Base-by-base conservation (phyloP, 1,140 invertebrate species). In the Drosophila sturtevanti region DNA sequence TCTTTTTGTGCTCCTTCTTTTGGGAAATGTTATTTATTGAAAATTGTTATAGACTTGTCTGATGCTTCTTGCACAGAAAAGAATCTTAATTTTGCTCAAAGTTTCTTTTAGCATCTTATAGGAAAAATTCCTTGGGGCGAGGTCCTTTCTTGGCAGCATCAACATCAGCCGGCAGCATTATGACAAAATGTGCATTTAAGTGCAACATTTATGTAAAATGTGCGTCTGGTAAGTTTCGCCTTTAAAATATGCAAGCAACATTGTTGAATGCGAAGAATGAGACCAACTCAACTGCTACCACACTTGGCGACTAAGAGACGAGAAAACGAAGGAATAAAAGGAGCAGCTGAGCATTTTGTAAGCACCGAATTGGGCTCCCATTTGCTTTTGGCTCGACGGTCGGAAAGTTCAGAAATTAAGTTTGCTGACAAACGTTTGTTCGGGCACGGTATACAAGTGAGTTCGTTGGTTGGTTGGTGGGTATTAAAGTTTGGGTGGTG, bases 151-250 rank as follows among this genome's bases (percentile, higher is more conserved):
- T 44, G 60, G 60, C 62, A 59, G n/a, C 41, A 48, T 48, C 41
- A 48, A 37, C 71, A 55, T 63, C 72, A 37, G 56, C 69, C 41
- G 54, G 65, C 72, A 76, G 41, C 74, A 75, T 87, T 86, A 86
- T 86, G 82, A 86, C 82, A 89, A 86, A 86, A 86, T 86, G 82
- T 87, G 84, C 82, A 82, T 86, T 86, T 86, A 86, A 82, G 82
- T 86, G 84, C 82, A 89, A 82, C 82, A 86, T 86, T 86, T 86
- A 86, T 86, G 82, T 82, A 86, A 86, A 89, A 86, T 86, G 82
- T 86, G 82, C 79, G 82, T 86, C 82, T 86, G 82, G 82, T 76
- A 86, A 86, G 82, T 86, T 86, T 86, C 64, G 64, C 65, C 81
- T 86, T 86, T 86, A 86, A 86, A 86, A 86, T 86, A 87, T 86